phyloP scores from a whole-genome alignment of 2,113 vertebrate genomes.

The Chaetodon auriga region DNA sequence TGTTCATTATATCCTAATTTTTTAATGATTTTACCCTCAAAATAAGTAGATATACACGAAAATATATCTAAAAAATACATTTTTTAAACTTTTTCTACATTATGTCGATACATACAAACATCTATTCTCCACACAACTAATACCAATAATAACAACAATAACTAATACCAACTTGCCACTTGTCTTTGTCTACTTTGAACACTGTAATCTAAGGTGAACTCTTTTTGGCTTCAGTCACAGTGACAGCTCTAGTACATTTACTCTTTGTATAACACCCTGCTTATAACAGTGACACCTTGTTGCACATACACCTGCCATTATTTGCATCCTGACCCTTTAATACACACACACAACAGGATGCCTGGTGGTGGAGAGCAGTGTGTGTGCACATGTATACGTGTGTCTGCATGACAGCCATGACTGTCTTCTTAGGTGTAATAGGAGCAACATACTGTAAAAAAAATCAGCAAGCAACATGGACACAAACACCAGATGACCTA shows the following conservation, averaged over 20 bases:
- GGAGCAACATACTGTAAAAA: background rate
- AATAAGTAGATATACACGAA: background rate
- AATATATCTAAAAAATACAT: too few relatives aligned
- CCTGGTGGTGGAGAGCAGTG: background rate
- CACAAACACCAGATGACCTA: background rate
- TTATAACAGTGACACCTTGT: background rate
- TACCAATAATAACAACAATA: too few relatives aligned
- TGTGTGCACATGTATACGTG: background rate
- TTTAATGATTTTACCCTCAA: background rate
- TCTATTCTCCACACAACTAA: background rate
- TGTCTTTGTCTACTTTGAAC: background rate
- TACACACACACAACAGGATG: background rate
- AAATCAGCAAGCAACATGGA: background rate
- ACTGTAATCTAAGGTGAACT: too few relatives aligned
- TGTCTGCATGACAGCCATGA: background rate
- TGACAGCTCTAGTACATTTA: background rate
- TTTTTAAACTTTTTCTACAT: background rate
- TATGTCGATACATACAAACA: background rate
- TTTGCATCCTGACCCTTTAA: background rate
- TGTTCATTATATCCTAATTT: background rate
- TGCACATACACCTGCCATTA: background rate
- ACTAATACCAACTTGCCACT: too few relatives aligned
- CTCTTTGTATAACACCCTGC: background rate
- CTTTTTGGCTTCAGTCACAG: background rate
- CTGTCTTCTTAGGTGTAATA: background rate